phyloP scores from a whole-genome alignment of 2,797 vertebrate species.

The Acropternis orthonyx region DNA sequence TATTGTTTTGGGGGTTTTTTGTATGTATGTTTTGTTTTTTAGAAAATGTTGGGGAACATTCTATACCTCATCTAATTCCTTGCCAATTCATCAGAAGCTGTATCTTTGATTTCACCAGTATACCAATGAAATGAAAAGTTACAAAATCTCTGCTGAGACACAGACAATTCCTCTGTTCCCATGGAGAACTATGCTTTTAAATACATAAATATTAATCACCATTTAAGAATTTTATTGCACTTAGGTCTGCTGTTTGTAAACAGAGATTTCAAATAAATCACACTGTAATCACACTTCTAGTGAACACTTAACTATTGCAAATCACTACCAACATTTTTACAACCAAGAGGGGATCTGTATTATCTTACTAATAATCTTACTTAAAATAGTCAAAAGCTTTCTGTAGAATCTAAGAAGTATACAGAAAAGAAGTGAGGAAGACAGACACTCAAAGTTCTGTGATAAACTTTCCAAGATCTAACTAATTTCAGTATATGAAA shows the following conservation, averaged over 20 bases:
- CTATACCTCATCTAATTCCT: neutral
- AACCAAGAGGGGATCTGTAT: neutral
- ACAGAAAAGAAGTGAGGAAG: neutral
- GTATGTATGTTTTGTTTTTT: too few species aligned
- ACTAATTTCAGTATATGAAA: neutral
- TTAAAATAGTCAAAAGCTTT: neutral
- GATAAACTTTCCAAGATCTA: neutral
- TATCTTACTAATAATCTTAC: neutral
- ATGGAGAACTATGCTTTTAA: neutral
- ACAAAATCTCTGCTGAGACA: neutral
- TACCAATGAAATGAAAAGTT: neutral
- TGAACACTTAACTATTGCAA: neutral
- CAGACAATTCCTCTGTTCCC: neutral
- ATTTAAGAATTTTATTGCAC: neutral
- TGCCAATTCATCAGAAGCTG: neutral
- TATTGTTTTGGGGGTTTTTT: too few species aligned
- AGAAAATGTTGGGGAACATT: neutral
- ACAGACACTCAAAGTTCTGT: neutral
- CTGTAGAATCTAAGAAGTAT: neutral
- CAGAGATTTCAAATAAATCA: neutral
- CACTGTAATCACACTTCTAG: neutral
- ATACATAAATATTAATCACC: neutral
- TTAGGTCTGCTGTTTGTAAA: neutral
- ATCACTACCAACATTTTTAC: neutral
- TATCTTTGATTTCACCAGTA: slow-evolving; percentile 20